Base-by-base conservation (phyloP, 2,113 vertebrate genomes). In the Nansenia antarctica region DNA sequence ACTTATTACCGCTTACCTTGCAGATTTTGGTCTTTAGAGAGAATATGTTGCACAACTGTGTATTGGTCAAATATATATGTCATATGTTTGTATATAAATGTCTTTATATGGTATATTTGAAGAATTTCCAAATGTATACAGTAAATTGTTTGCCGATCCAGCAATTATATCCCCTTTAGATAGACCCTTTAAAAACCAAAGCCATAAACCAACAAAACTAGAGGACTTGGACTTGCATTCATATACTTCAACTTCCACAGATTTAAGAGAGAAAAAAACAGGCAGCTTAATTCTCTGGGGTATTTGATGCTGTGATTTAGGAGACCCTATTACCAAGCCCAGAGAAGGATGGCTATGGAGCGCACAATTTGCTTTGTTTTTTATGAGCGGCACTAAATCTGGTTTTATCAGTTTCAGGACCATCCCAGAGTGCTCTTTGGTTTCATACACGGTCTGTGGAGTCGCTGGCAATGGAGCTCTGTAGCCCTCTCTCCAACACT, bases 321-420 rank as follows among this genome's bases (percentile, higher is more conserved):
- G 76, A 66, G 68, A 78, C 52, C 68, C 61, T 67, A 77, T 86
- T 87, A 79, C 79, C 74, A 45, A 62, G 76, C 55, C 64, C 77
- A 73, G 58, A 82, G 79, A 69, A 29, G 79, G 77, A 85, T 74
- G 60, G 74, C 67, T 72, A 77, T 71, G 72, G 45, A 78, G 76
- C 63, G 53, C 69, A 82, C 84, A 88, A 86, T 87, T 87, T 84
- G 81, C 87, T 82, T 83, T 69, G 78, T 78, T 80, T 85, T 87
- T 86, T 88, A 89, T 72, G 84, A 78, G 79, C 32, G 2, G 72
- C 76, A 64, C 78, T 88, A 88, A 89, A 88, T 87, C 83, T 84
- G 79, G 52, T 82, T 88, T 86, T 88, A 85, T 84, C 87, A 81
- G 82, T 37, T 54, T 68, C 65, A 53, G 74, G 58, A 81, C 77